These are phyloP conservation scores for Sylvilagus bachmani DNA, from an alignment of 2,113 vertebrate species.

Conservation along the genomic window DNA sequence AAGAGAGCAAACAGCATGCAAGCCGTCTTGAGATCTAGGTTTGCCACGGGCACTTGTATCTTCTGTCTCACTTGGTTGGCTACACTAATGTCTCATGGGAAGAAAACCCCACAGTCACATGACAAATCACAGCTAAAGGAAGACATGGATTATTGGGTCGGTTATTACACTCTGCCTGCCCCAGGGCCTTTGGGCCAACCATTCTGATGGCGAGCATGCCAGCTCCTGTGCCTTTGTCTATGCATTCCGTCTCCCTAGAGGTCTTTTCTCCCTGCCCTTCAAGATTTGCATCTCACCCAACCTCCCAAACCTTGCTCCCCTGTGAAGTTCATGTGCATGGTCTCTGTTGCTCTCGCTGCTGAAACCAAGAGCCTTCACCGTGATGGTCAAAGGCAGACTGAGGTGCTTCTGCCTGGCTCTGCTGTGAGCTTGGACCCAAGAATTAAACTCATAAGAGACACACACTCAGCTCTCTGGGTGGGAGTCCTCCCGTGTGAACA, in stretches of 20 bases:
- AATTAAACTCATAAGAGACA: background rate
- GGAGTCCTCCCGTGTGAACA: background rate
- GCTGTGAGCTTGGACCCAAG: background rate
- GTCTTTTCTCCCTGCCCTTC: background rate
- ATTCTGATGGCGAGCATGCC: no score
- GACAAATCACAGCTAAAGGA: background rate
- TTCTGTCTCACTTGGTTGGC: background rate
- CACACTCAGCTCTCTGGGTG: background rate
- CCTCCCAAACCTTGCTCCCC: background rate
- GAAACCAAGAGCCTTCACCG: background rate
- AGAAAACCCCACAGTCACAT: background rate
- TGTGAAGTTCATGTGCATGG: background rate
- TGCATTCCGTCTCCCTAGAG: no score
- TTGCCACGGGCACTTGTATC: background rate
- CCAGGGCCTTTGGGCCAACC: background rate
- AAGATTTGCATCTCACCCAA: no score
- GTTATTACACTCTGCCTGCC: fast-evolving
- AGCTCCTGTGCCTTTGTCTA: background rate
- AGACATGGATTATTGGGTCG: background rate
- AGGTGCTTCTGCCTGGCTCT: background rate
- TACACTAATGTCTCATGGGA: background rate
- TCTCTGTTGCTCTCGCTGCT: background rate
- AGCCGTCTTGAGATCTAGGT: background rate
- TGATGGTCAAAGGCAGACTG: background rate
- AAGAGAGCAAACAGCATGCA: background rate